A percentile compares a stretch with the other conserved stretches of the same genome.
Evolutionary conservation across 2,113 vertebrate species (phyloP).

Genomic region (Seriola rivoliana): DNA sequence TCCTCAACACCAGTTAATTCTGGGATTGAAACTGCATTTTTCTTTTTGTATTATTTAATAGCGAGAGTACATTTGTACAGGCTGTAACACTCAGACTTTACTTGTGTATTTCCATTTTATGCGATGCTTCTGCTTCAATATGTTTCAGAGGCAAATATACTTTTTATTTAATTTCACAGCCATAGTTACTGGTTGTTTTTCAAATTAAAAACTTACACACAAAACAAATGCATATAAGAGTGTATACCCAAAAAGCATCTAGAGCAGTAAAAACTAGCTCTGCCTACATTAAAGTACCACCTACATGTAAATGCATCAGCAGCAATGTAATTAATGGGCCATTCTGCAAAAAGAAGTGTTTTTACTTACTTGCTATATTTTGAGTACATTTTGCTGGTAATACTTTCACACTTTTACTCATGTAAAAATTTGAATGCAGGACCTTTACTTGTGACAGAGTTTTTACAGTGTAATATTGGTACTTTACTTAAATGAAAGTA

Average conservation of each 20-base stretch:
- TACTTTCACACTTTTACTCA: not conserved
- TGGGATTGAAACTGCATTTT: constrained; percentile 4
- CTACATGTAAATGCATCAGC: too few species aligned
- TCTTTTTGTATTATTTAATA: not conserved
- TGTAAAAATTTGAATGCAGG: not conserved
- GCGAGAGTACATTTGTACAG: not conserved
- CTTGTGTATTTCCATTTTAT: not conserved
- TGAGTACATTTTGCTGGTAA: not conserved
- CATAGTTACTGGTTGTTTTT: not conserved
- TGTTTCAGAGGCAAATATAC: too few species aligned
- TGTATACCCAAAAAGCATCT: too few species aligned
- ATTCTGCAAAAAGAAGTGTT: not conserved
- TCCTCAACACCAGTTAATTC: not conserved
- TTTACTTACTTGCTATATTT: not conserved
- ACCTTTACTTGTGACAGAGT: too few species aligned
- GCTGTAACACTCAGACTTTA: not conserved
- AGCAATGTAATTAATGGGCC: not conserved
- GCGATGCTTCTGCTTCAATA: not conserved
- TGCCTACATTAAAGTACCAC: too few species aligned
- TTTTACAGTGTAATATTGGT: not conserved
- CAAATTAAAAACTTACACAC: not conserved
- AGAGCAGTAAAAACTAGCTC: too few species aligned
- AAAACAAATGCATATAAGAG: not conserved
- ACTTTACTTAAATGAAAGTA: too few species aligned
- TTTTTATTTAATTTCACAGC: too few species aligned